A percentile compares a stretch with the other conserved stretches of the same genome.
These are phyloP conservation scores for Sycophila sp. DNA, from an alignment of 1,140 invertebrate species.

Conservation along the genomic window DNA sequence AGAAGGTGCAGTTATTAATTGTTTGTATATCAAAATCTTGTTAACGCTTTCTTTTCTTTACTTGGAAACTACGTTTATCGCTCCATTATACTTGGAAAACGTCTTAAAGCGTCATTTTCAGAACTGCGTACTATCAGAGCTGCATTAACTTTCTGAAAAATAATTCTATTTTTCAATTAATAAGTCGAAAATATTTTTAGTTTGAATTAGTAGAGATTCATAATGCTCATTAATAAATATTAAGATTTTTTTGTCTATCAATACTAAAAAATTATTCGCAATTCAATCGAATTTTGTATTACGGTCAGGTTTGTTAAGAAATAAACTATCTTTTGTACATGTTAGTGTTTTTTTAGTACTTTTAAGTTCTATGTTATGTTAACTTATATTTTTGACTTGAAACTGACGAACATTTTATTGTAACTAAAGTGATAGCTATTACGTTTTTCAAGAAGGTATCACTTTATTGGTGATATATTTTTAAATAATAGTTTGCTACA, in stretches of 20 bases:
- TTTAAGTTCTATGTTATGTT: constrained; percentile 45
- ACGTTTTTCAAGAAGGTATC: constrained; percentile 31
- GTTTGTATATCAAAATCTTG: constrained; percentile 36
- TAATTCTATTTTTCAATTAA: constrained; percentile 34
- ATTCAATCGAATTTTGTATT: constrained; percentile 43
- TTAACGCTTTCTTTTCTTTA: constrained; percentile 34
- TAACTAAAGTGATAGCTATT: constrained; percentile 36
- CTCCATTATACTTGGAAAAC: constrained; percentile 14
- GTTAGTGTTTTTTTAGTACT: constrained; percentile 44
- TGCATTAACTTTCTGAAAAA: constrained; percentile 33
- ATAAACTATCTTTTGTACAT: constrained; percentile 47
- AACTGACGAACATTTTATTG: constrained; percentile 32
- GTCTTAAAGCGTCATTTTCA: constrained; percentile 28
- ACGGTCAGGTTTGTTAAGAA: constrained; percentile 50
- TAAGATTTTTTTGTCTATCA: too few relatives aligned
- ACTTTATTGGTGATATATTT: constrained; percentile 19
- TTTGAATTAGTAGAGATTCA: too few relatives aligned
- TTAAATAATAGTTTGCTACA: constrained; percentile 30
- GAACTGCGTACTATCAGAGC: constrained; percentile 9
- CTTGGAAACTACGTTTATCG: constrained; percentile 12
- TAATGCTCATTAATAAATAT: too few relatives aligned
- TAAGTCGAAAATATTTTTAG: too few relatives aligned
- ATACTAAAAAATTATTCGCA: too few relatives aligned
- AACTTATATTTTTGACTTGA: constrained; percentile 41
- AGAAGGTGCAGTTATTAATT: constrained; percentile 33